Evolutionary conservation across 2,888 invertebrate genomes (phyloP).

Genomic region (Callosobruchus maculatus): DNA sequence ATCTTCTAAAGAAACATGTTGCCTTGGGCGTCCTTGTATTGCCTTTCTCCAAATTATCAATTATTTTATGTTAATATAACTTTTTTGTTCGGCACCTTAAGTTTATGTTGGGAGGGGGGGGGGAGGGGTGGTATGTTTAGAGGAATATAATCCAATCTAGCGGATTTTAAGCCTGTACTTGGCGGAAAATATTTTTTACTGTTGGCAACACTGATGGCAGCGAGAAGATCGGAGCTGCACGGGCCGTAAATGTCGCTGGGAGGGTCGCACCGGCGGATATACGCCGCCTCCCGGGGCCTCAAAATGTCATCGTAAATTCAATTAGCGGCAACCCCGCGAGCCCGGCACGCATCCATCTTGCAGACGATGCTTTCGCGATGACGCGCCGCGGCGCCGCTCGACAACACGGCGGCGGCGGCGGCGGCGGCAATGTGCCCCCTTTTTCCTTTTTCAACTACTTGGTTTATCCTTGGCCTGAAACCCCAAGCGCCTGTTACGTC

Average conservation of each 20-base stretch:
- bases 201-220: not conserved
- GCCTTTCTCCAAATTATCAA: too few species aligned
- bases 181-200: too few species aligned
- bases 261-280: slow-evolving; percentile 49
- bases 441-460: not conserved
- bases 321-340: slow-evolving; percentile 42
- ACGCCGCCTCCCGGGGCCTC: slow-evolving; percentile 45
- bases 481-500: too few species aligned
- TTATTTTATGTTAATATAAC: too few species aligned
- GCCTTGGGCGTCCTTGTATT: too few species aligned
- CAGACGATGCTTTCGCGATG: slow-evolving; percentile 12
- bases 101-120: too few species aligned
- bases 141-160: too few species aligned
- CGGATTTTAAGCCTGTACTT: too few species aligned
- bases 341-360: slow-evolving; percentile 24
- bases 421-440: not conserved
- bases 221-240: not conserved
- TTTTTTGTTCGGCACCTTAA: too few species aligned
- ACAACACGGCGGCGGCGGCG: not conserved
- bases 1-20: too few species aligned
- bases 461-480: not conserved
- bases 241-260: slow-evolving; percentile 19
- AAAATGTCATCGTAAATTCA: slow-evolving; percentile 50
- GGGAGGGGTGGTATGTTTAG: too few species aligned
- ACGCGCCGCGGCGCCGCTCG: too few species aligned